Conservation (phyloP, 2,113 vertebrate species). For the Syngnathus typhle region DNA sequence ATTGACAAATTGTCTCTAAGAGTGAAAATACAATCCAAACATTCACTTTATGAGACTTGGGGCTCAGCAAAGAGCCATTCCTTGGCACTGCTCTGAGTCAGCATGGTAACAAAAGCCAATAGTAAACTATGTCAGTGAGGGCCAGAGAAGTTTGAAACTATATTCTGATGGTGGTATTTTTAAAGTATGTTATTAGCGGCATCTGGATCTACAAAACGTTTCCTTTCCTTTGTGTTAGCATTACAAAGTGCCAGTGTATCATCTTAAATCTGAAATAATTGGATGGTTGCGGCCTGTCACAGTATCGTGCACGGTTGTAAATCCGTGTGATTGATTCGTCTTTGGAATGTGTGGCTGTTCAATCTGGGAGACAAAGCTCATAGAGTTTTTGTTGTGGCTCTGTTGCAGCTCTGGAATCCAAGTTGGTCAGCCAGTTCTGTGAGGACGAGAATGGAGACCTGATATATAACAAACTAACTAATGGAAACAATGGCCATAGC, state of each 20-base stretch:
- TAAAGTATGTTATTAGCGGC: neutral
- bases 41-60: neutral
- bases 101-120: neutral
- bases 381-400: conserved; percentile 2
- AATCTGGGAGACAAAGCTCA: neutral
- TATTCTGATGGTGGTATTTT: neutral
- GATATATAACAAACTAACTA: conserved; percentile 72
- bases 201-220: neutral
- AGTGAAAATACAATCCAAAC: neutral
- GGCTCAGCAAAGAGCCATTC: neutral
- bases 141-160: neutral
- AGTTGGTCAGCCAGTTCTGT: conserved; percentile 84
- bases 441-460: conserved; percentile 79
- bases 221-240: neutral
- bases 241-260: neutral
- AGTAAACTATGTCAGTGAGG: neutral
- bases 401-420: conserved; percentile 77
- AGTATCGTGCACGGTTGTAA: neutral
- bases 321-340: neutral
- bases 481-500: conserved; percentile 51
- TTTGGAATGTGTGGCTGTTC: neutral
- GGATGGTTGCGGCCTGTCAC: neutral
- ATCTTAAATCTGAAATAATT: neutral
- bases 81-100: neutral
- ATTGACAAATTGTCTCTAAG: neutral